phyloP scores from a whole-genome alignment of 1,140 invertebrate species.

The Micrasema minimum region DNA sequence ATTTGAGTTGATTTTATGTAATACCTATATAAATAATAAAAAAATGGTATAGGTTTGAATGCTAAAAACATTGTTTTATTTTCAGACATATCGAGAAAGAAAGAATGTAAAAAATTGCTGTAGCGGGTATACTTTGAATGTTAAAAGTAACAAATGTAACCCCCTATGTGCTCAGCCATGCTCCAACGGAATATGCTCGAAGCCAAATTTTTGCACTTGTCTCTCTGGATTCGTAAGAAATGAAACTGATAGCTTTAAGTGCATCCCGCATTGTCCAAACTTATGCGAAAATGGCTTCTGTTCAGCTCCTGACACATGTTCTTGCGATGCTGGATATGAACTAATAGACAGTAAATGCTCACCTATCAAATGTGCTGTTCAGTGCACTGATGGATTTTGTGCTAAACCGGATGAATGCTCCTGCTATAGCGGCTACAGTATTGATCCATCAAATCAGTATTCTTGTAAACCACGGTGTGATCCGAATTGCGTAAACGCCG shows the following conservation, averaged over 20 bases:
- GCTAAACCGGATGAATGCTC: constrained; percentile 61
- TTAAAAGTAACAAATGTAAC: constrained; percentile 55
- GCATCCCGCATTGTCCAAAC: constrained; percentile 48
- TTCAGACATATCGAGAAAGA: neutral
- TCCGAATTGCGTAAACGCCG: constrained; percentile 55
- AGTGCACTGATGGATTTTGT: constrained; percentile 62
- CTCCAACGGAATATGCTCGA: constrained; percentile 56
- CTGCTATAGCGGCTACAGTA: constrained; percentile 62
- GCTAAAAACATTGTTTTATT: neutral
- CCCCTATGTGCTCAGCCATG: constrained; percentile 59
- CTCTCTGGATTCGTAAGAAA: constrained; percentile 42
- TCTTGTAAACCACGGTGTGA: constrained; percentile 66
- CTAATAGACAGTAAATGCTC: neutral
- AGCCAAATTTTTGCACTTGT: constrained; percentile 44
- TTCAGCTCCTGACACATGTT: constrained; percentile 65
- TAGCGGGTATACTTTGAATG: neutral
- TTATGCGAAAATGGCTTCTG: constrained; percentile 60
- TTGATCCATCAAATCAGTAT: constrained; percentile 53
- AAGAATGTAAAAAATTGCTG: constrained; percentile 12
- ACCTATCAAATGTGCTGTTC: constrained; percentile 54
- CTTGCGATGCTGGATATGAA: constrained; percentile 66
- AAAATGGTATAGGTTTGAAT: no score
- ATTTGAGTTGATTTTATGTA: no score
- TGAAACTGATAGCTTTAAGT: constrained; percentile 45
- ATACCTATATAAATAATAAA: no score